These are phyloP conservation scores for Leucopsar rothschildi DNA, from an alignment of 2,113 vertebrate species.

Conservation along the genomic window DNA sequence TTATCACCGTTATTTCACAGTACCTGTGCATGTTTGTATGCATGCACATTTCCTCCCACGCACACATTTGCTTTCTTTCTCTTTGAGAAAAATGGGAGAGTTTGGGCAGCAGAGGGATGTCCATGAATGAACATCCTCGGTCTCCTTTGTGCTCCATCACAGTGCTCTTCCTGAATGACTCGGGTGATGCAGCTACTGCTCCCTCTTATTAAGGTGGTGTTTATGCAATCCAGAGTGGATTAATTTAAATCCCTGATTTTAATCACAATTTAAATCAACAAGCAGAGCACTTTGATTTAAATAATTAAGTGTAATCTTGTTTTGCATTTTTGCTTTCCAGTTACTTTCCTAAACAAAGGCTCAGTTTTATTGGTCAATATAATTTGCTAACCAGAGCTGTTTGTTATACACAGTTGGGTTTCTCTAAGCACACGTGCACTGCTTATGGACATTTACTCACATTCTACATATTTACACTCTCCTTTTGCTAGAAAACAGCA, in stretches of 20 bases:
- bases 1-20: not conserved
- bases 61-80: not conserved
- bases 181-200: not conserved
- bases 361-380: conserved; percentile 30
- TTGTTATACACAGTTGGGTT: not conserved
- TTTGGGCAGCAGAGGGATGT: not conserved
- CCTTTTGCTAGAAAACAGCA: not conserved
- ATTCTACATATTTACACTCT: not conserved
- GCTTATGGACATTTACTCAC: not conserved
- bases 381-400: conserved; percentile 4
- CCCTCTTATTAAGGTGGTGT: not conserved
- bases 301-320: conserved; percentile 42
- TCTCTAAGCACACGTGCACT: not conserved
- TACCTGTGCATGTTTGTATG: not conserved
- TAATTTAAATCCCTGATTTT: conserved; percentile 59
- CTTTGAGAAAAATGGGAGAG: not conserved
- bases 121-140: not conserved
- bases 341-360: conserved; percentile 47
- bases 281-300: conserved; percentile 45
- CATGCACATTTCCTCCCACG: not conserved
- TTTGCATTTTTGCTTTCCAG: conserved; percentile 60
- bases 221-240: conserved; percentile 38
- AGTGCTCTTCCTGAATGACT: not conserved
- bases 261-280: conserved; percentile 58
- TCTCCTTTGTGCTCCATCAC: not conserved